Evolutionary conservation across 1,140 invertebrate genomes (phyloP).

Genomic region (Chrysomallon squamiferum): DNA sequence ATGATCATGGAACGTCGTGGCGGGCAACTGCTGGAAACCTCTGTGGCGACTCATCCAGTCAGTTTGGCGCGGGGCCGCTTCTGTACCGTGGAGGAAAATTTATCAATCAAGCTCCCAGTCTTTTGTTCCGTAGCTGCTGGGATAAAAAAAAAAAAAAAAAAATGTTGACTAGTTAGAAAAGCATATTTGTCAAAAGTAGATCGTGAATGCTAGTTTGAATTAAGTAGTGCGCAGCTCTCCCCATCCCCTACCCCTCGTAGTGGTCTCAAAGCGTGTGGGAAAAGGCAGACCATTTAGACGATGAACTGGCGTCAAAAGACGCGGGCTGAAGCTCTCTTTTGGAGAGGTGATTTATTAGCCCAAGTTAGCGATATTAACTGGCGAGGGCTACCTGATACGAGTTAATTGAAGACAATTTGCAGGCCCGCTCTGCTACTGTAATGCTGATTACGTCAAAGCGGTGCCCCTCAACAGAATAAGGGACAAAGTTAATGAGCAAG

Average conservation of each 20-base stretch:
- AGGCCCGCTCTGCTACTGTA: background rate
- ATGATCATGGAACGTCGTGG: background rate
- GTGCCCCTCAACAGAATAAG: slow-evolving; percentile 2
- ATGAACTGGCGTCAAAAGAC: background rate
- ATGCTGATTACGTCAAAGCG: slow-evolving; percentile 7
- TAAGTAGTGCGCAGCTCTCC: background rate
- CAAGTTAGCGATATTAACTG: slow-evolving; percentile 22
- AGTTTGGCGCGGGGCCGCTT: background rate
- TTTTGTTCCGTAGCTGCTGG: background rate
- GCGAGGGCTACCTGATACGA: slow-evolving; percentile 18
- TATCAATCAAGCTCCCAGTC: slow-evolving; percentile 6
- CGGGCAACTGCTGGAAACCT: background rate
- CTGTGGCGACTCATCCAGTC: background rate
- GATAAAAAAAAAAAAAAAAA: too few relatives aligned
- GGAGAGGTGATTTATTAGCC: slow-evolving; percentile 21
- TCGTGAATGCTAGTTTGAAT: background rate
- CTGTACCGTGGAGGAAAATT: background rate
- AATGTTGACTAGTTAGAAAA: too few relatives aligned
- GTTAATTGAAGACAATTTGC: slow-evolving; percentile 15
- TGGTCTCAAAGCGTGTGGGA: background rate
- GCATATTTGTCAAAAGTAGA: background rate
- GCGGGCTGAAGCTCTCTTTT: slow-evolving; percentile 9
- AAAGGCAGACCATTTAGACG: background rate
- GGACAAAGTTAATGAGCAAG: background rate
- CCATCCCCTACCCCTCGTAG: too few relatives aligned